Percentiles rank a stretch among this genome's conserved stretches.
Evolutionary conservation across 2,888 invertebrate genomes (phyloP).

Genomic region (Patella depressa): DNA sequence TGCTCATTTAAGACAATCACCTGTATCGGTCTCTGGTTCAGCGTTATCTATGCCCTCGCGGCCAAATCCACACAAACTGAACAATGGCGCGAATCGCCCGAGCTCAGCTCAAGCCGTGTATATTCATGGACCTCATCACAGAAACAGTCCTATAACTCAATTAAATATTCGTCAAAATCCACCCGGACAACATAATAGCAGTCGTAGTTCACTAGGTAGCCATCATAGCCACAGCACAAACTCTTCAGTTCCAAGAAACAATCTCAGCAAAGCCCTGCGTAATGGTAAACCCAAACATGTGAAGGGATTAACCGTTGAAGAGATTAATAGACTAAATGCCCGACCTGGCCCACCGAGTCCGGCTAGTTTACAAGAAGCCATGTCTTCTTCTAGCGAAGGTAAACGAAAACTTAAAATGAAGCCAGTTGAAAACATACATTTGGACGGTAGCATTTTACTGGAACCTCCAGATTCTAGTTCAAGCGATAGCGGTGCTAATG

Average conservation of each 20-base stretch:
- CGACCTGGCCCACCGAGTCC: constrained; percentile 87
- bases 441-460: constrained; percentile 67
- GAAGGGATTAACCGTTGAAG: constrained; percentile 91
- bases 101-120: constrained; percentile 49
- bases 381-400: constrained; percentile 80
- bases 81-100: constrained; percentile 50
- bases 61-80: constrained; percentile 40
- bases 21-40: constrained; percentile 37
- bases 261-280: constrained; percentile 14
- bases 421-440: constrained; percentile 40
- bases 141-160: constrained; percentile 54
- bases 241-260: constrained; percentile 43
- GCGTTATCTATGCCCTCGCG: constrained; percentile 43
- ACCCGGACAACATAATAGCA: constrained; percentile 43
- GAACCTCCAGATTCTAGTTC: constrained; percentile 73
- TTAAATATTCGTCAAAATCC: constrained; percentile 45
- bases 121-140: constrained; percentile 29
- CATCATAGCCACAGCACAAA: constrained; percentile 58
- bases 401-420: constrained; percentile 25
- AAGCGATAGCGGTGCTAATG: constrained; percentile 92
- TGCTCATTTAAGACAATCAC: constrained; percentile 30
- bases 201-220: constrained; percentile 59
- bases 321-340: constrained; percentile 90
- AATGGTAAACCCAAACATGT: constrained; percentile 31
- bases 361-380: constrained; percentile 91